Evolutionary conservation across 2,888 invertebrate genomes (phyloP).

Genomic region (Andrena flavipes): DNA sequence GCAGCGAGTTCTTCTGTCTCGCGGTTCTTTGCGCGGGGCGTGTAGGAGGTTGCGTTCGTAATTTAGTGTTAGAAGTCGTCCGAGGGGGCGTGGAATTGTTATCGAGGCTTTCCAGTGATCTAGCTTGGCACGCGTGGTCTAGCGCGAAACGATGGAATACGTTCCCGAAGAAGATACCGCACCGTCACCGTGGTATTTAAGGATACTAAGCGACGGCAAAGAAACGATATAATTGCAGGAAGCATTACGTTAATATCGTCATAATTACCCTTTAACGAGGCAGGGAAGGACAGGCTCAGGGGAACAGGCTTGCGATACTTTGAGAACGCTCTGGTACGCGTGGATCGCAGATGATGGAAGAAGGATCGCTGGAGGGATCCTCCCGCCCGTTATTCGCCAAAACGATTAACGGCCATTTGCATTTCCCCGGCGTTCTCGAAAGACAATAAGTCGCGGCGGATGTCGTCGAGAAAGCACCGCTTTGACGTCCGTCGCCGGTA

Average conservation of each 20-base stretch:
- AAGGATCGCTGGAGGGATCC: not conserved
- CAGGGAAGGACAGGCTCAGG: not conserved
- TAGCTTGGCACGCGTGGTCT: not conserved
- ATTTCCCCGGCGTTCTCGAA: constrained; percentile 52
- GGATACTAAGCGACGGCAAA: not conserved
- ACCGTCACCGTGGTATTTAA: constrained; percentile 6
- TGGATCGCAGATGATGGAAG: too few relatives aligned
- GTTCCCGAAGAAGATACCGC: not conserved
- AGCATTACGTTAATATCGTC: not conserved
- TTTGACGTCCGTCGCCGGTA: constrained; percentile 8
- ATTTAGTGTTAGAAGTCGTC: not conserved
- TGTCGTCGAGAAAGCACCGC: constrained; percentile 11
- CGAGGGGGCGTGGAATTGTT: not conserved
- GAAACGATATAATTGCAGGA: not conserved
- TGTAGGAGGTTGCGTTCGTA: not conserved
- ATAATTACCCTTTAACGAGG: not conserved
- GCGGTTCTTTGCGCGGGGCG: not conserved
- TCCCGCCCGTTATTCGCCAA: not conserved
- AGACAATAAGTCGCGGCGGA: constrained; percentile 59
- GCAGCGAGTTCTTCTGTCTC: not conserved
- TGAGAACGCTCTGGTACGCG: too few relatives aligned
- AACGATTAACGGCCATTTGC: constrained; percentile 48
- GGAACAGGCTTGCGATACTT: too few relatives aligned
- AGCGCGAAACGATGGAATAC: not conserved
- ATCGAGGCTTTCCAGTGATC: not conserved